Conservation (phyloP, 2,113 vertebrate species). For the Eurypyga helias region DNA sequence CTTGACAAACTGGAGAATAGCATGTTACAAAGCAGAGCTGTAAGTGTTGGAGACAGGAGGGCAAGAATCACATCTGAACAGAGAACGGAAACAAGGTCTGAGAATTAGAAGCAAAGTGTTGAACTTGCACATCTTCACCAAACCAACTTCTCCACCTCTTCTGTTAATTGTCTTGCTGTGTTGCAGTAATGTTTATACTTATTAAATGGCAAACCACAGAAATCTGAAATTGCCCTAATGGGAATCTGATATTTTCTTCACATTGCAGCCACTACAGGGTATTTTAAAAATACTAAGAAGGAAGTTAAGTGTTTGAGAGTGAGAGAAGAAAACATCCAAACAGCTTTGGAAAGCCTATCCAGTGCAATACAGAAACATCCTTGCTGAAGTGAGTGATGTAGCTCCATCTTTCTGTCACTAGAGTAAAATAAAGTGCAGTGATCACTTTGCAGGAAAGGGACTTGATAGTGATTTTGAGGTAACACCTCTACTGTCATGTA, state of each 20-base stretch:
- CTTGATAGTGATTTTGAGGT: background rate
- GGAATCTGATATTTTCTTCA: background rate
- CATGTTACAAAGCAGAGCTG: background rate
- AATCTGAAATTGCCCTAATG: background rate
- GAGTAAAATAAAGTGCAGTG: background rate
- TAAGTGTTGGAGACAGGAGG: background rate
- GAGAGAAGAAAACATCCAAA: background rate
- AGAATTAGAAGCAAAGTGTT: background rate
- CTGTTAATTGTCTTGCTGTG: background rate
- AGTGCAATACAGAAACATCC: background rate
- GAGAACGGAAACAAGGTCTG: background rate
- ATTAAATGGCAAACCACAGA: background rate
- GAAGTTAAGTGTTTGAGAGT: background rate
- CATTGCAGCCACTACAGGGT: background rate
- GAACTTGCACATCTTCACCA: background rate
- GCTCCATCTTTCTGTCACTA: background rate
- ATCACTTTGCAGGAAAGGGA: background rate
- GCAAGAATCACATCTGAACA: background rate
- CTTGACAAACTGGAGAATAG: background rate
- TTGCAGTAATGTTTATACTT: background rate
- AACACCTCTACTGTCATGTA: background rate
- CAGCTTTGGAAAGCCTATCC: background rate
- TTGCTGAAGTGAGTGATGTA: background rate
- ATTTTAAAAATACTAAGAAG: background rate
- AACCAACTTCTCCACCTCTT: background rate